Evolutionary conservation across 2,113 vertebrate genomes (phyloP).

Genomic region (Megaceryle maxima): DNA sequence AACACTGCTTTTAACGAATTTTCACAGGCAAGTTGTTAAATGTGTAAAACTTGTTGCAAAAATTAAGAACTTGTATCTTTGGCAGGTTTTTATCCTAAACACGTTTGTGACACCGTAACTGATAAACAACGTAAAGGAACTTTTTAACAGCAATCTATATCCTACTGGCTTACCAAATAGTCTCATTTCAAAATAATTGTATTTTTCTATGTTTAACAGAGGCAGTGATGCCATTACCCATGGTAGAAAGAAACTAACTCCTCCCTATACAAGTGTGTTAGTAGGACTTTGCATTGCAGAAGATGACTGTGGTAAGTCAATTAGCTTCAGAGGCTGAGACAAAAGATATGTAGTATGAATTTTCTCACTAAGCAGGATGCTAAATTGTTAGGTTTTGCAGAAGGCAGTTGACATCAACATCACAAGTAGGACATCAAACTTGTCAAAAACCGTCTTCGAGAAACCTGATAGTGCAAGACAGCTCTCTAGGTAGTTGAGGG

Average conservation of each 20-base stretch:
- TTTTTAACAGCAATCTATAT: background rate
- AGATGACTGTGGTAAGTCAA: background rate
- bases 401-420: background rate
- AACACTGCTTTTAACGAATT: background rate
- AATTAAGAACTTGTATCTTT: background rate
- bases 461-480: background rate
- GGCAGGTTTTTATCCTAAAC: background rate
- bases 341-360: background rate
- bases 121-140: background rate
- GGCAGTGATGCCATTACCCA: accelerated
- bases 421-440: background rate
- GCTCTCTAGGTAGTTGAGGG: background rate
- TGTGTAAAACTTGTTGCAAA: background rate
- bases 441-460: background rate
- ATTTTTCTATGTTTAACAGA: background rate
- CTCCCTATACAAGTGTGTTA: background rate
- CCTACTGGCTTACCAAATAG: background rate
- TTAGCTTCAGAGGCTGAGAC: background rate
- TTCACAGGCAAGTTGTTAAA: background rate
- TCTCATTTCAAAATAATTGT: background rate
- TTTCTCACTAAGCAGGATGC: background rate
- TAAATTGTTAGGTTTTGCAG: background rate
- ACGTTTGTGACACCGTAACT: background rate
- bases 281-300: background rate
- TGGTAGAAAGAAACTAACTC: background rate